Base-by-base conservation (phyloP, 2,888 invertebrate genomes). In the Thymelicus lineola region DNA sequence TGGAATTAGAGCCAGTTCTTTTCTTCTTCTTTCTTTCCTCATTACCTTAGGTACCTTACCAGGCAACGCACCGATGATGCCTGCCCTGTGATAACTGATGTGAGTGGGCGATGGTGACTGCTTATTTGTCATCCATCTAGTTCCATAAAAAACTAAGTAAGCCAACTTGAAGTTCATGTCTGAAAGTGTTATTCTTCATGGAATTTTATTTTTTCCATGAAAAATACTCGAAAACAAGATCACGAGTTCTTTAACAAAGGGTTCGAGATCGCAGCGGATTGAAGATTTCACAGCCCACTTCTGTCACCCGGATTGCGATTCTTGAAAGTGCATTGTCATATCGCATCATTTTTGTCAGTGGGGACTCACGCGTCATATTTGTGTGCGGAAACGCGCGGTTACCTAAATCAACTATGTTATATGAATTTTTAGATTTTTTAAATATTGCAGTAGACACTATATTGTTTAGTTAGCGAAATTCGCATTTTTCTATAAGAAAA, bases 271-370 rank as follows among this genome's bases (percentile, higher is more conserved):
- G 28, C 42, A 55, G 20, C 68, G 68, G 68, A 68, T 68, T 57
- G 62, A 73, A 82, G 79, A 86, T 89, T 87, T 87, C 84, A 85
- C 86, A 79, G 80, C 80, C 81, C 79, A 81, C 77, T 82, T 83
- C 78, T 80, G 82, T 83, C 84, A 82, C 80, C 84, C 80, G 82
- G 78, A 79, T 77, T 74, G 79, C 75, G 76, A 77, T 82, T 86
- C 85, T 82, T 80, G 79, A 86, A 88, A 90, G 76, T 82, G 86
- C 87, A 85, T 82, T 86, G 87, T 89, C 90, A 90, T 86, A 84
- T 84, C 79, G 76, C 79, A 79, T 80, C 76, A 79, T 79, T 76
- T 76, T 75, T 71, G 74, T 70, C 70, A 28, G 36, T 66, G 74
- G 35, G 65, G 74, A 80, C 77, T 77, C 57, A 85, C 80, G 80